A percentile compares a stretch with the other conserved stretches of the same genome.
phyloP scores from a whole-genome alignment of 2,797 vertebrate genomes.

The Liparis tanakae region DNA sequence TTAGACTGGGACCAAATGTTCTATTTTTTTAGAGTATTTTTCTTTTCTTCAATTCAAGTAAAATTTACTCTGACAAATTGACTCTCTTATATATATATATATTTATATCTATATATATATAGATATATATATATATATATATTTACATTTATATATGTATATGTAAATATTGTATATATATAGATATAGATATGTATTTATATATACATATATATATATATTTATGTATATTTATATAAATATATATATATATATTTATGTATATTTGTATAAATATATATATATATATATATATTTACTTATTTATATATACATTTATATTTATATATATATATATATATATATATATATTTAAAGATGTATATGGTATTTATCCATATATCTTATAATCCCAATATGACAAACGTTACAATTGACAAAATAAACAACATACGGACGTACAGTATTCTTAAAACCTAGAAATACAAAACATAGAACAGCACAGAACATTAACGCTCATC shows the following conservation, averaged over 20 bases:
- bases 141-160: not conserved
- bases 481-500: conserved; percentile 42
- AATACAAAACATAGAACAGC: conserved; percentile 50
- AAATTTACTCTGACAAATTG: no score
- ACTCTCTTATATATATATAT: no score
- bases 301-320: no score
- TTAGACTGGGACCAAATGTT: no score
- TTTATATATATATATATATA: not conserved
- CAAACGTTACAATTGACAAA: conserved; percentile 56
- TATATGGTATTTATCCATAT: conserved; percentile 40
- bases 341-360: conserved; percentile 5
- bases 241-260: no score
- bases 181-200: conserved; percentile 37
- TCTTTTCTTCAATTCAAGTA: no score
- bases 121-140: conserved; percentile 34
- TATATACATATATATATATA: conserved; percentile 1
- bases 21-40: no score
- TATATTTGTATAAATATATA: no score
- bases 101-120: conserved; percentile 16
- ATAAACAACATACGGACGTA: conserved; percentile 46
- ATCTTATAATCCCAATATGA: conserved; percentile 48
- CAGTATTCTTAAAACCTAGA: conserved; percentile 37
- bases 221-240: not conserved
- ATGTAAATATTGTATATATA: conserved; percentile 7
- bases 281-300: no score